Evolutionary conservation across 30 jellyfish, hydroid and myxozoan species (phyloP).

Genomic region (Aurelia sp.): DNA sequence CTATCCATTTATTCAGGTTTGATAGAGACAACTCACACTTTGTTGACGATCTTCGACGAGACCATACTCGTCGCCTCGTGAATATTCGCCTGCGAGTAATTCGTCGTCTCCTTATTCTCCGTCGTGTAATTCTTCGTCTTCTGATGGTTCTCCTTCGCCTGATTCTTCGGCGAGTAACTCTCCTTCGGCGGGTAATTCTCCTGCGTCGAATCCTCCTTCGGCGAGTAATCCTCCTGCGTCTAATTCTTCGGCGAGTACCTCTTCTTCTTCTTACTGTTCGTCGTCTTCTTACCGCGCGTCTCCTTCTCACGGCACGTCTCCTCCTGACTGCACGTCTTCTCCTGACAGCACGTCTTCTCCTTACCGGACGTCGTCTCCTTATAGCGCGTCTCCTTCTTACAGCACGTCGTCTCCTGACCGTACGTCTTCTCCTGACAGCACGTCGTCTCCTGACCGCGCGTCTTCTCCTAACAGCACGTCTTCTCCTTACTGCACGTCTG

Average conservation of each 20-base stretch:
- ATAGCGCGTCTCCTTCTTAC: conserved; percentile 3
- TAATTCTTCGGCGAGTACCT: not conserved
- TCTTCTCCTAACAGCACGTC: conserved; percentile 1
- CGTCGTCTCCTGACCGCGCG: conserved; percentile 9
- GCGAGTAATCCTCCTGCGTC: not conserved
- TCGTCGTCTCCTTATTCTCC: conserved; percentile 11
- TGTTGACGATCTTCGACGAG: no score
- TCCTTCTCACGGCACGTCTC: conserved; percentile 6
- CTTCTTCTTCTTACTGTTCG: conserved; percentile 4
- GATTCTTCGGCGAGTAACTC: not conserved
- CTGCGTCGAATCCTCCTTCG: not conserved
- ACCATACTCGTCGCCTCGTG: conserved; percentile 6
- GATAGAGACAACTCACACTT: no score
- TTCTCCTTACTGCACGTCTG: conserved; percentile 1
- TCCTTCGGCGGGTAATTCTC: conserved; percentile 1
- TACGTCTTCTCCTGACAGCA: conserved; percentile 9
- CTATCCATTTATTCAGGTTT: no score
- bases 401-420: conserved; percentile 14
- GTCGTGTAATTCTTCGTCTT: not conserved
- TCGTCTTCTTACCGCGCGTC: conserved; percentile 15
- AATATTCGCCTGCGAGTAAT: not conserved
- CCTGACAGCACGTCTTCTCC: conserved; percentile 16
- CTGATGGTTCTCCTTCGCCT: not conserved
- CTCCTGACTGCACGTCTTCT: not conserved
- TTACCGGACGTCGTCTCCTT: conserved; percentile 15